phyloP scores from a whole-genome alignment of 2,797 vertebrate species.

The Manis crassicaudata region DNA sequence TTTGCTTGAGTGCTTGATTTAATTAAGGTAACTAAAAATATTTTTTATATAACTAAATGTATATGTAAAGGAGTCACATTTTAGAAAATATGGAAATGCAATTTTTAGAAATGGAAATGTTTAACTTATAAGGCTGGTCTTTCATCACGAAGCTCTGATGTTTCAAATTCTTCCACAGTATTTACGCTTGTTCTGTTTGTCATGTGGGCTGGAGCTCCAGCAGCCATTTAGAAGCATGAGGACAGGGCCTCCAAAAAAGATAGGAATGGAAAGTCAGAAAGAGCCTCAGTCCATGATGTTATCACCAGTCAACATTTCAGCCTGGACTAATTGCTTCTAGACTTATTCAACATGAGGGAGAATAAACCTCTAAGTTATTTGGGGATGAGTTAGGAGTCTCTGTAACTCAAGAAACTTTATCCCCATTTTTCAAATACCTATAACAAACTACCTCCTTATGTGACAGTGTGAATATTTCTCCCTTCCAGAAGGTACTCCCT shows the following conservation, averaged over 20 bases:
- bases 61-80: neutral
- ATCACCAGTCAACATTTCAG: neutral
- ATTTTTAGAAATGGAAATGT: neutral
- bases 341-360: neutral
- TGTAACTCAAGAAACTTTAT: neutral
- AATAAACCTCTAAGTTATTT: neutral
- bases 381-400: neutral
- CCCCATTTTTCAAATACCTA: neutral
- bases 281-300: neutral
- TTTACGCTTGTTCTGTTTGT: neutral
- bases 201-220: neutral
- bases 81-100: constrained; percentile 19
- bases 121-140: neutral
- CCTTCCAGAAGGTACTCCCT: neutral
- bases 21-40: neutral
- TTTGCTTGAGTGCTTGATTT: neutral
- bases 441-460: neutral
- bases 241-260: neutral
- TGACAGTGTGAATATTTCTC: neutral
- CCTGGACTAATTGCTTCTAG: neutral
- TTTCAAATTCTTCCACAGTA: neutral
- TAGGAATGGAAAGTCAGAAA: neutral
- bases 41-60: constrained; percentile 44
- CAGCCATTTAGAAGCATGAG: neutral
- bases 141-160: neutral